Conservation (phyloP, 2,888 invertebrate species). For the Drosophila rubida region DNA sequence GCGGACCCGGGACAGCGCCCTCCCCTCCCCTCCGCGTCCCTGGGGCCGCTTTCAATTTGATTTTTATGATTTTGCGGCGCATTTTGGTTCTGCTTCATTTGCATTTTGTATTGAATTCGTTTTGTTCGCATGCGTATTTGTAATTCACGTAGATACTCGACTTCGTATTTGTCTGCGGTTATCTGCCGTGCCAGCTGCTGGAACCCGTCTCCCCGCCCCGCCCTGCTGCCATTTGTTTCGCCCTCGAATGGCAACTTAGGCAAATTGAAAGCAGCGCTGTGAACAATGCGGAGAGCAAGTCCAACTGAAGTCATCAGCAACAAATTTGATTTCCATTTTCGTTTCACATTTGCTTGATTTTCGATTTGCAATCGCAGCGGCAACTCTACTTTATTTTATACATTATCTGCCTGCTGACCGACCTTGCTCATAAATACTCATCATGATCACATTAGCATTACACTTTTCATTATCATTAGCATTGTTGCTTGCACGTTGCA, state of each 20-base stretch:
- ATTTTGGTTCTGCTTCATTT: conserved; percentile 66
- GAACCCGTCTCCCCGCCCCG: conserved; percentile 3
- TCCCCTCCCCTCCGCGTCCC: conserved; percentile 20
- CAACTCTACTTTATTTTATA: conserved; percentile 6
- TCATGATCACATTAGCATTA: no score
- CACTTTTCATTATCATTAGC: neutral
- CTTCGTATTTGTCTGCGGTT: conserved; percentile 55
- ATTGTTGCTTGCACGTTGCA: neutral
- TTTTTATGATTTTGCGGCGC: conserved; percentile 68
- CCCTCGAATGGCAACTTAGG: conserved; percentile 70
- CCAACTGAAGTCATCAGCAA: conserved; percentile 23
- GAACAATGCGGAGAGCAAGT: conserved; percentile 38
- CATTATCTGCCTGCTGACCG: conserved; percentile 32
- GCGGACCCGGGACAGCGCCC: neutral
- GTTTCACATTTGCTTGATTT: conserved; percentile 37
- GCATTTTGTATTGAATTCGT: conserved; percentile 77
- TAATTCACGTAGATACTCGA: conserved; percentile 52
- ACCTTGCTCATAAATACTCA: conserved; percentile 42
- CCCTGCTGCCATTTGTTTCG: neutral
- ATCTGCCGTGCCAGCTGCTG: conserved; percentile 61
- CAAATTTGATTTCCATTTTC: conserved; percentile 59
- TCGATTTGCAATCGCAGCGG: conserved; percentile 41
- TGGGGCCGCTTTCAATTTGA: conserved; percentile 69
- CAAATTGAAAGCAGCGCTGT: conserved; percentile 65
- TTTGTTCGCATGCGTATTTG: conserved; percentile 42